These are phyloP conservation scores for Cynaeus angustus DNA, from an alignment of 2,888 invertebrate species.

Conservation along the genomic window DNA sequence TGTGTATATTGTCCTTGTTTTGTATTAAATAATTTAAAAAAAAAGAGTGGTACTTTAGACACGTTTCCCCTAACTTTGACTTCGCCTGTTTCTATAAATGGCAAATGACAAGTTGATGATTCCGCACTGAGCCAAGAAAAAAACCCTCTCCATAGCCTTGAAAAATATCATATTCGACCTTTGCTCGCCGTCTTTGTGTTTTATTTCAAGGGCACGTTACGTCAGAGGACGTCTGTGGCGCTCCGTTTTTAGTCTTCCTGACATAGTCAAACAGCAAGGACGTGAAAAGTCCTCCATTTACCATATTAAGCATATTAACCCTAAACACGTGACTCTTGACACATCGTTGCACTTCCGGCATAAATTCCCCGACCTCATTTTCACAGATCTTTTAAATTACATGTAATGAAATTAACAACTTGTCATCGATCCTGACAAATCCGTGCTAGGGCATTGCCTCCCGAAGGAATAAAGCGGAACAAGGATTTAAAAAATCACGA, in stretches of 20 bases:
- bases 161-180: constrained; percentile 28
- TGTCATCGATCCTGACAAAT: constrained; percentile 17
- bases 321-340: constrained; percentile 20
- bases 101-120: too few species aligned
- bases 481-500: background rate
- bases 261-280: constrained; percentile 35
- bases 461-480: background rate
- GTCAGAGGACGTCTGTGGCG: constrained; percentile 36
- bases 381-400: background rate
- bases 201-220: constrained; percentile 45
- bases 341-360: constrained; percentile 45
- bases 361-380: constrained; percentile 38
- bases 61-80: too few species aligned
- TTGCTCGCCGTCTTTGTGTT: constrained; percentile 26
- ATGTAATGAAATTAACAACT: background rate
- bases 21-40: too few species aligned
- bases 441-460: constrained; percentile 4
- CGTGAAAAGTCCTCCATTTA: constrained; percentile 34
- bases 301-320: constrained; percentile 16
- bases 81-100: too few species aligned
- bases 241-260: constrained; percentile 35
- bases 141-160: background rate
- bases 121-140: background rate
- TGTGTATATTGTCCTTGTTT: too few species aligned
- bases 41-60: too few species aligned